These are phyloP conservation scores for Loriculus beryllinus DNA, from an alignment of 2,797 vertebrate genomes.

Conservation along the genomic window DNA sequence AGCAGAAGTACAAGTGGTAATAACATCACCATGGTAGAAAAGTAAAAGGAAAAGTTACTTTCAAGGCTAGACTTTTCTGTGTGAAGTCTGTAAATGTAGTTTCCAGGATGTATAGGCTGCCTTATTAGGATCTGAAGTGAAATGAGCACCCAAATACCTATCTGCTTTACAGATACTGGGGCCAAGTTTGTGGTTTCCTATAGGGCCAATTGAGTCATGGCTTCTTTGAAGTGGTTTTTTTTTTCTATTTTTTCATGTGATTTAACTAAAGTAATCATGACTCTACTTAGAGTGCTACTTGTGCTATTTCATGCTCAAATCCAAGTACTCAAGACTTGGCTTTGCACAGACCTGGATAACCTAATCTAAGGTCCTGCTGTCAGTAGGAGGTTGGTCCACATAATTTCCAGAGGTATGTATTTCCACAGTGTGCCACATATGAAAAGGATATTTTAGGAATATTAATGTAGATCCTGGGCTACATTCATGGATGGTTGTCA, in stretches of 20 bases:
- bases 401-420: not conserved
- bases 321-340: not conserved
- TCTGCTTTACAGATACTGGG: not conserved
- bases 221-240: not conserved
- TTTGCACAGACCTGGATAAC: not conserved
- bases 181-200: not conserved
- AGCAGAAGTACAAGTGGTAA: conserved; percentile 39
- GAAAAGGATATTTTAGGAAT: conserved; percentile 8
- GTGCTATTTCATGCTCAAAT: not conserved
- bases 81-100: not conserved
- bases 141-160: not conserved
- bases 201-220: not conserved
- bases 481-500: not conserved
- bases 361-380: not conserved
- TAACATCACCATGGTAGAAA: not conserved
- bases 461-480: conserved; percentile 3
- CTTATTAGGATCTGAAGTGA: not conserved
- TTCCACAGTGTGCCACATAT: not conserved
- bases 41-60: not conserved
- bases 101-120: not conserved
- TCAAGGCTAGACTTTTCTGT: not conserved
- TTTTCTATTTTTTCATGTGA: not conserved
- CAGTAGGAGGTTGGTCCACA: not conserved
- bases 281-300: not conserved
- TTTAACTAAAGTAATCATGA: not conserved